These are phyloP conservation scores for Drosophila lacteicornis DNA, from an alignment of 1,140 invertebrate genomes.

Conservation along the genomic window DNA sequence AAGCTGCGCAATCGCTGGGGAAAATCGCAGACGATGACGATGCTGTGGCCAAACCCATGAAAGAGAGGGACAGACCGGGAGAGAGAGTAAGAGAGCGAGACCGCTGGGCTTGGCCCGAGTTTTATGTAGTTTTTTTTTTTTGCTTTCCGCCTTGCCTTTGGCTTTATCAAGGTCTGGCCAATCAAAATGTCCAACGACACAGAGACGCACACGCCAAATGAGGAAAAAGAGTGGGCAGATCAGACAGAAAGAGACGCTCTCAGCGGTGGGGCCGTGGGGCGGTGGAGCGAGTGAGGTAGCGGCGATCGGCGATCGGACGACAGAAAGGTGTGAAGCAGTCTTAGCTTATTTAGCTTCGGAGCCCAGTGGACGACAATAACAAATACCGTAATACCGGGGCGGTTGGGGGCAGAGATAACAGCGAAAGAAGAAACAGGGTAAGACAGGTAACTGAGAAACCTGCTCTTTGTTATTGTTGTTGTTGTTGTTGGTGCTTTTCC, in stretches of 20 bases:
- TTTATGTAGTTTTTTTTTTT: slow-evolving; percentile 25
- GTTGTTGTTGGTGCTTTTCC: slow-evolving; percentile 6
- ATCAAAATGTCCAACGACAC: slow-evolving; percentile 74
- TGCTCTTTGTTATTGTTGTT: slow-evolving; percentile 41
- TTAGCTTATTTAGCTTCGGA: slow-evolving; percentile 40
- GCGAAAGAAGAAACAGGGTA: slow-evolving; percentile 1
- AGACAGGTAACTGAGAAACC: slow-evolving; percentile 49
- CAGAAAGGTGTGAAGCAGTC: slow-evolving; percentile 72
- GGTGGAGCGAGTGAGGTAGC: too few species aligned
- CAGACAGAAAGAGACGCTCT: slow-evolving; percentile 10
- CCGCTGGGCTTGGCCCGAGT: slow-evolving; percentile 53
- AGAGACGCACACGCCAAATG: slow-evolving; percentile 47
- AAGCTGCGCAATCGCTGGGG: slow-evolving; percentile 57
- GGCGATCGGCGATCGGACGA: slow-evolving; percentile 17
- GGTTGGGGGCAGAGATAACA: slow-evolving; percentile 49
- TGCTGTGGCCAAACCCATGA: slow-evolving; percentile 70
- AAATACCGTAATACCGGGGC: slow-evolving; percentile 64
- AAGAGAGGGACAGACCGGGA: slow-evolving; percentile 9
- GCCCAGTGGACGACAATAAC: slow-evolving; percentile 47
- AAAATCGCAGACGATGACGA: slow-evolving; percentile 49
- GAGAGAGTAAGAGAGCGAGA: slow-evolving; percentile 1
- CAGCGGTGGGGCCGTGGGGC: too few species aligned
- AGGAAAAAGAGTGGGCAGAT: slow-evolving; percentile 29
- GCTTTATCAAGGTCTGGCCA: slow-evolving; percentile 79
- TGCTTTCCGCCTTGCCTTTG: slow-evolving; percentile 23